Conservation (phyloP, 2,888 invertebrate genomes). For the Dorcus hopei region DNA sequence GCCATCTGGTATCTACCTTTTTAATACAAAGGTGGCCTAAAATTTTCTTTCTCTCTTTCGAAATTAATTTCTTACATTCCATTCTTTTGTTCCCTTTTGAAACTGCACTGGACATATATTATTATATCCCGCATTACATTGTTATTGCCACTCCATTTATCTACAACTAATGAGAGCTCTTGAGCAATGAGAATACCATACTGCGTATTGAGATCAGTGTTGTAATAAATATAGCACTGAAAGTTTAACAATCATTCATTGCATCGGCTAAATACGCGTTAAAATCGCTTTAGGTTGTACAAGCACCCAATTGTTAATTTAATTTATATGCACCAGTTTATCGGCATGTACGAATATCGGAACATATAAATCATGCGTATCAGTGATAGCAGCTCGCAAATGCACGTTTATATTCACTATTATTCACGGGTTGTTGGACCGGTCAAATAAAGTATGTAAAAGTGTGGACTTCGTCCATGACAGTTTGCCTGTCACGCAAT, state of each 20-base stretch:
- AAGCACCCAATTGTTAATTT: neutral
- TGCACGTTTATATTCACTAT: constrained; percentile 9
- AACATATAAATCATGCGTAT: constrained; percentile 1
- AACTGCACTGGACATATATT: constrained; percentile 10
- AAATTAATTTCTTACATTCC: too few species aligned
- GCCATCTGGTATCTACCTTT: too few species aligned
- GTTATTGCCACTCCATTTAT: too few species aligned
- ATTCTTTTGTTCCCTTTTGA: constrained; percentile 1
- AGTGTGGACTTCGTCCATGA: constrained; percentile 23
- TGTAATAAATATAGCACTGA: neutral
- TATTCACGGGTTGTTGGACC: constrained; percentile 24
- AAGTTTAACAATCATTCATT: neutral
- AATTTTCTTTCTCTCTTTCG: too few species aligned
- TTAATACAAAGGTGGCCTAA: too few species aligned
- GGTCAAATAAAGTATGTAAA: constrained; percentile 28
- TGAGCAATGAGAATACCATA: neutral
- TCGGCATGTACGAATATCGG: constrained; percentile 1
- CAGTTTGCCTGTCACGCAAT: constrained; percentile 23
- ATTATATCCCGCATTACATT: neutral
- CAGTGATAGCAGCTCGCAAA: neutral
- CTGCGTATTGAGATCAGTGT: neutral
- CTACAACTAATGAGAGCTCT: neutral
- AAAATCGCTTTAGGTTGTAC: neutral
- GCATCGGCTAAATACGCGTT: neutral
- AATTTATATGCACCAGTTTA: constrained; percentile 1